Conservation (phyloP, 2,113 vertebrate species). For the Mastomys coucha region DNA sequence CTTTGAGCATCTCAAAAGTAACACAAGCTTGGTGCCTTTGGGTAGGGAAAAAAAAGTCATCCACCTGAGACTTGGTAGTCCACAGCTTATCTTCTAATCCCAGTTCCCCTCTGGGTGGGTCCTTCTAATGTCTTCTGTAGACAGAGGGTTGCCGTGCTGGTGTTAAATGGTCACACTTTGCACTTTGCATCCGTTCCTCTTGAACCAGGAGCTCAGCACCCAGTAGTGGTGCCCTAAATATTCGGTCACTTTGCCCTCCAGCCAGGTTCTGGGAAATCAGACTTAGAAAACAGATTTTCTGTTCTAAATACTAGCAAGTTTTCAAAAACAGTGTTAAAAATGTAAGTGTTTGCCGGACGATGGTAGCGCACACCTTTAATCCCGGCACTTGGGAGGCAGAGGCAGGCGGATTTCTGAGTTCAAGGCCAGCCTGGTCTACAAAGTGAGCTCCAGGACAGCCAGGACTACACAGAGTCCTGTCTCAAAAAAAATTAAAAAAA, state of each 20-base stretch:
- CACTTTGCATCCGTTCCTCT: background rate
- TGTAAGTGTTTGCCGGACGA: constrained; percentile 10
- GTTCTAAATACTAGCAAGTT: constrained; percentile 38
- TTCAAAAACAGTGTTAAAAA: background rate
- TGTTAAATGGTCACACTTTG: background rate
- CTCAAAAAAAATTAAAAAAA: no score
- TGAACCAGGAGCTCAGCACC: background rate
- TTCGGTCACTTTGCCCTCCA: background rate
- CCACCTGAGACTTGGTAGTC: background rate
- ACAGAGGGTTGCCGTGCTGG: background rate
- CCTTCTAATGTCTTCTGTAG: background rate
- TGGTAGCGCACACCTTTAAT: no score
- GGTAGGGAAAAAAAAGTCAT: background rate
- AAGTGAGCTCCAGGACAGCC: no score
- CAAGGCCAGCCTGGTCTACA: no score
- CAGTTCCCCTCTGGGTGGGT: background rate
- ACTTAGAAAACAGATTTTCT: background rate
- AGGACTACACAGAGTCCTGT: no score
- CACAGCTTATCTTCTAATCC: background rate
- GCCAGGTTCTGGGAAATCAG: background rate
- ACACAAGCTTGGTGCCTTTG: background rate
- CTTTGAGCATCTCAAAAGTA: background rate
- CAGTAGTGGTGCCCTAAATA: background rate
- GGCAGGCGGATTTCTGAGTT: no score
- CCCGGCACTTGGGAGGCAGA: no score